Evolutionary conservation across 2,797 vertebrate genomes (phyloP).

Genomic region (Todus mexicanus): DNA sequence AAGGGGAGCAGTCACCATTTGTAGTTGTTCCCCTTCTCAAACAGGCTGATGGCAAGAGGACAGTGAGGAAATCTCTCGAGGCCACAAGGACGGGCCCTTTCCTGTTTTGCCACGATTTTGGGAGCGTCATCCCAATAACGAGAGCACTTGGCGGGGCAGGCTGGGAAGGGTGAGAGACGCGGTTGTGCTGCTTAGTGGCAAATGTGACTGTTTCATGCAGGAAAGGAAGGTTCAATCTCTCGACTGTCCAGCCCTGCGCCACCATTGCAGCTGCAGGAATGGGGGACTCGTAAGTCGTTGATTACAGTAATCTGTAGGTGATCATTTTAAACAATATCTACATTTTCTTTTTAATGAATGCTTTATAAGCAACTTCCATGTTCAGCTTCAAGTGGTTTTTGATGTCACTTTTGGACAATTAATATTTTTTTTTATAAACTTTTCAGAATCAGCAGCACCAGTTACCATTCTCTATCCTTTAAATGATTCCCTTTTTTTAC

Average conservation of each 20-base stretch:
- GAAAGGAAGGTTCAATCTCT: not conserved
- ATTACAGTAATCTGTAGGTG: conserved; percentile 37
- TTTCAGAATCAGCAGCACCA: conserved; percentile 68
- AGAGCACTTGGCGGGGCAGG: not conserved
- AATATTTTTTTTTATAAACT: conserved; percentile 63
- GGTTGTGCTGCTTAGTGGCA: not conserved
- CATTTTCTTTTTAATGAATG: conserved; percentile 44
- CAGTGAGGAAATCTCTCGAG: not conserved
- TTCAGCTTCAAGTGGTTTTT: conserved; percentile 59
- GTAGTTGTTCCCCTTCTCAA: conserved; percentile 15
- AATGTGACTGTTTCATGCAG: not conserved
- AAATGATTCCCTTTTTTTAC: conserved; percentile 70
- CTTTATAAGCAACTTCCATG: conserved; percentile 56
- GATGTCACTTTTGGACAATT: conserved; percentile 59
- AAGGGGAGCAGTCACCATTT: not conserved
- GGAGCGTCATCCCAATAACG: not conserved
- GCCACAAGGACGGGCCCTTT: not conserved
- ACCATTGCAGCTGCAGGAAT: not conserved
- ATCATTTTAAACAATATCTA: conserved; percentile 41
- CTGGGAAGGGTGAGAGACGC: not conserved
- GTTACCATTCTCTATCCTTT: conserved; percentile 70
- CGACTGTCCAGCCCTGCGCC: not conserved
- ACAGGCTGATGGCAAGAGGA: not conserved
- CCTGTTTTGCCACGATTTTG: not conserved
- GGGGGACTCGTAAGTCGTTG: conserved; percentile 3